phyloP scores from a whole-genome alignment of 2,888 invertebrate genomes.

The Tipula confusa region DNA sequence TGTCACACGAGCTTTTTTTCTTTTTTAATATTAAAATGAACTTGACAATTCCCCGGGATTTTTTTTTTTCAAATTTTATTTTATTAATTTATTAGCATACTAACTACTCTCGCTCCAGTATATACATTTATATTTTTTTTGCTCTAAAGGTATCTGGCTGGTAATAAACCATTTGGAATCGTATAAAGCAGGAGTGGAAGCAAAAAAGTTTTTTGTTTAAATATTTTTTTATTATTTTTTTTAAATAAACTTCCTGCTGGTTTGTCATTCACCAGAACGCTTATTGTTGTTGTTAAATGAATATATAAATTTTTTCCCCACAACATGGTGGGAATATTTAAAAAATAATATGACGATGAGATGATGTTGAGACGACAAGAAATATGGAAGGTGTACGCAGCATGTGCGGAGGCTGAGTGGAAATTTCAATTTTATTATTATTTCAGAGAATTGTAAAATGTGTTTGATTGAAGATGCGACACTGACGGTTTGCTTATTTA shows the following conservation, averaged over 20 bases:
- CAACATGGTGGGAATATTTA: background rate
- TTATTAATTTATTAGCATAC: conserved; percentile 15
- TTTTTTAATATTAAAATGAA: background rate
- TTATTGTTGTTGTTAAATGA: background rate
- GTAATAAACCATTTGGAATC: conserved; percentile 7
- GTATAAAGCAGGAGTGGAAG: background rate
- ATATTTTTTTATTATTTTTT: too few species aligned
- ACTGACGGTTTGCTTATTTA: background rate
- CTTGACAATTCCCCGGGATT: conserved; percentile 12
- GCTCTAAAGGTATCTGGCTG: background rate
- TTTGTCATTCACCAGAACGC: background rate
- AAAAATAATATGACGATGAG: background rate
- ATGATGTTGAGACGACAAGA: background rate
- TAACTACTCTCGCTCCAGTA: background rate
- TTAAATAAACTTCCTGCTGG: conserved; percentile 20
- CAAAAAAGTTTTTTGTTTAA: background rate
- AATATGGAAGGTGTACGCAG: background rate
- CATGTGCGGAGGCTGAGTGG: background rate
- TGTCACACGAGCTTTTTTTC: background rate
- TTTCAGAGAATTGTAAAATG: background rate
- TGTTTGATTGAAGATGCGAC: background rate
- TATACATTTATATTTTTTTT: background rate
- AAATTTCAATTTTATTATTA: background rate
- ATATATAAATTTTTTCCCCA: background rate
- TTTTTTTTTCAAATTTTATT: too few species aligned